A percentile compares a stretch with the other conserved stretches of the same genome.
phyloP scores from a whole-genome alignment of 2,797 vertebrate species.

The Coilia nasus region DNA sequence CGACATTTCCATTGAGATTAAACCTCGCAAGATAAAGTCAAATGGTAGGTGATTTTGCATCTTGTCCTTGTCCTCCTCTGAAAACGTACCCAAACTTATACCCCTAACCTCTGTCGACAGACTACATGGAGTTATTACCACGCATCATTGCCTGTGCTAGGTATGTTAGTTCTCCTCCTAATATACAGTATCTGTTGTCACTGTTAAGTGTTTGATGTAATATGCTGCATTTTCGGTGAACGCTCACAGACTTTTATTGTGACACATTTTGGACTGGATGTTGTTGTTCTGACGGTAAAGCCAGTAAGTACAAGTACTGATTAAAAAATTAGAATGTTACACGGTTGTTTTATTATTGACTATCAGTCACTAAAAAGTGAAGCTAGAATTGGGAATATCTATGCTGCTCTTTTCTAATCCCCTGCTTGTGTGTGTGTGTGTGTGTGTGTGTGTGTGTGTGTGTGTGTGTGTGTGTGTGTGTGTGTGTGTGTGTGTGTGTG shows the following conservation, averaged over 20 bases:
- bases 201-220: too few relatives aligned
- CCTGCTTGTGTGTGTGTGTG: background rate
- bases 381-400: too few relatives aligned
- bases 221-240: too few relatives aligned
- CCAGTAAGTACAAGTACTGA: too few relatives aligned
- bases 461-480: slow-evolving; percentile 4
- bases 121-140: slow-evolving; percentile 54
- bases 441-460: slow-evolving; percentile 14
- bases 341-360: too few relatives aligned
- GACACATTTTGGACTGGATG: too few relatives aligned
- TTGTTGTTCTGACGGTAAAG: too few relatives aligned
- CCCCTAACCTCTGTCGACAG: slow-evolving; percentile 30
- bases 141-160: slow-evolving; percentile 81
- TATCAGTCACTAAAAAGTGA: too few relatives aligned
- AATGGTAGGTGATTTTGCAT: slow-evolving; percentile 46
- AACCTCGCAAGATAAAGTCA: background rate
- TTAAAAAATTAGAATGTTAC: too few relatives aligned
- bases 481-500: slow-evolving; percentile 25
- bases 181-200: too few relatives aligned
- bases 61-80: background rate
- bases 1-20: slow-evolving; percentile 70
- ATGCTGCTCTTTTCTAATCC: too few relatives aligned
- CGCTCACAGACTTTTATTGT: too few relatives aligned
- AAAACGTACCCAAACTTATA: background rate
- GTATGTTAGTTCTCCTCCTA: slow-evolving; percentile 63